phyloP scores from a whole-genome alignment of 2,797 vertebrate species.

The Crocidura indochinensis region DNA sequence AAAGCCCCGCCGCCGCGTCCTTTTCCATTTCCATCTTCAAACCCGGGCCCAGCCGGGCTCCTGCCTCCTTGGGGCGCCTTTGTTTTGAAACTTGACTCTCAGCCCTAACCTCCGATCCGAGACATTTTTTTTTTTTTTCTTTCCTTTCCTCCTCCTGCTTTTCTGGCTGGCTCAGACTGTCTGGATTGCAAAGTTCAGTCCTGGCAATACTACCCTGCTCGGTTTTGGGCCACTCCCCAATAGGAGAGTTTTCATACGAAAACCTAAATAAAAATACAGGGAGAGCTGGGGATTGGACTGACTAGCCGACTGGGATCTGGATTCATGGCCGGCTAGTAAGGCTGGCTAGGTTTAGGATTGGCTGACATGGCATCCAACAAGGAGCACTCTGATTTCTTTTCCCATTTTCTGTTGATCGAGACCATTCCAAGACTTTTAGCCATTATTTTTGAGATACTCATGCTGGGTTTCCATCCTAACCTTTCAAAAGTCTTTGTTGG shows the following conservation, averaged over 20 bases:
- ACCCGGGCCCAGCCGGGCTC: background rate
- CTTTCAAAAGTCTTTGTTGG: background rate
- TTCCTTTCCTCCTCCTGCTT: background rate
- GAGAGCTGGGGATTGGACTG: background rate
- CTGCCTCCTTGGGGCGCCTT: conserved; percentile 53
- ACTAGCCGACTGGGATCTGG: conserved; percentile 1
- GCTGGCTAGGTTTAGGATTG: background rate
- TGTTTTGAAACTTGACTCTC: conserved; percentile 85
- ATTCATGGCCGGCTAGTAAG: conserved; percentile 6
- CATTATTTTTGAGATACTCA: background rate
- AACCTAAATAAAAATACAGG: background rate
- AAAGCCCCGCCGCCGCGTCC: background rate
- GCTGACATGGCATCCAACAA: background rate
- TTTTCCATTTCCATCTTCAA: no score
- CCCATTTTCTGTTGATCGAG: background rate
- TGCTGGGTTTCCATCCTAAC: background rate
- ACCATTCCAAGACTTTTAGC: background rate
- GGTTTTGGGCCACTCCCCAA: background rate
- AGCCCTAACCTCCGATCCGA: background rate
- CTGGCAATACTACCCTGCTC: conserved; percentile 26
- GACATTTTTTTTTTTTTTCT: no score
- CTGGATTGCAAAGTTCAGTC: conserved; percentile 67
- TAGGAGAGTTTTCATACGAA: background rate
- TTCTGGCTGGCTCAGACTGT: conserved; percentile 38
- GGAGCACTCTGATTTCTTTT: background rate